phyloP scores from a whole-genome alignment of 2,888 invertebrate genomes.

The Meloe dianella region DNA sequence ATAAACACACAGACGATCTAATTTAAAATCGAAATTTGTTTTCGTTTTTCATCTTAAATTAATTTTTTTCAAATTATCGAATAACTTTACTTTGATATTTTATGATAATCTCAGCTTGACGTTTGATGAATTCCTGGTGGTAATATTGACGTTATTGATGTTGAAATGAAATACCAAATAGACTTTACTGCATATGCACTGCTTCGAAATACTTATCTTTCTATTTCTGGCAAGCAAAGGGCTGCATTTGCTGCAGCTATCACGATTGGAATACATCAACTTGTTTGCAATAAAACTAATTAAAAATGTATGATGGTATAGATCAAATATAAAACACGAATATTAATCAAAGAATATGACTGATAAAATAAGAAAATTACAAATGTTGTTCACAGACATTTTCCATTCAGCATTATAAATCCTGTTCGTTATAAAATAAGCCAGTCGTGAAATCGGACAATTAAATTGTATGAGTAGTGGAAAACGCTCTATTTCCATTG shows the following conservation, averaged over 20 bases:
- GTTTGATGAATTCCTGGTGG: background rate
- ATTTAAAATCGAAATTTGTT: constrained; percentile 3
- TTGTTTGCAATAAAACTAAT: constrained; percentile 43
- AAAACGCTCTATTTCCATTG: background rate
- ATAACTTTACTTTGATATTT: background rate
- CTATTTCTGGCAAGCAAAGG: constrained; percentile 17
- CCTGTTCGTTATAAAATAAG: constrained; percentile 42
- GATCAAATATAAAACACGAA: constrained; percentile 47
- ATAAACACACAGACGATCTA: background rate
- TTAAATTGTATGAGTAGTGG: constrained; percentile 38
- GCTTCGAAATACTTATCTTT: background rate
- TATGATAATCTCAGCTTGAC: background rate
- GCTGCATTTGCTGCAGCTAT: constrained; percentile 19
- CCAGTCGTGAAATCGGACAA: constrained; percentile 46
- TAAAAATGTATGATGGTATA: constrained; percentile 43
- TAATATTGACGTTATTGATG: background rate
- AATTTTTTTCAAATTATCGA: background rate
- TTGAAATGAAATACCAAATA: background rate
- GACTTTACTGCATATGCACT: background rate
- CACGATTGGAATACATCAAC: constrained; percentile 25
- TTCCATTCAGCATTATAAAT: constrained; percentile 39
- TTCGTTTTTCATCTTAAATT: background rate
- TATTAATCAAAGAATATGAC: constrained; percentile 42
- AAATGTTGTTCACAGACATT: constrained; percentile 26
- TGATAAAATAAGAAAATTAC: constrained; percentile 30